Evolutionary conservation across 2,797 vertebrate species (phyloP).

Genomic region (Delichon dasypus): DNA sequence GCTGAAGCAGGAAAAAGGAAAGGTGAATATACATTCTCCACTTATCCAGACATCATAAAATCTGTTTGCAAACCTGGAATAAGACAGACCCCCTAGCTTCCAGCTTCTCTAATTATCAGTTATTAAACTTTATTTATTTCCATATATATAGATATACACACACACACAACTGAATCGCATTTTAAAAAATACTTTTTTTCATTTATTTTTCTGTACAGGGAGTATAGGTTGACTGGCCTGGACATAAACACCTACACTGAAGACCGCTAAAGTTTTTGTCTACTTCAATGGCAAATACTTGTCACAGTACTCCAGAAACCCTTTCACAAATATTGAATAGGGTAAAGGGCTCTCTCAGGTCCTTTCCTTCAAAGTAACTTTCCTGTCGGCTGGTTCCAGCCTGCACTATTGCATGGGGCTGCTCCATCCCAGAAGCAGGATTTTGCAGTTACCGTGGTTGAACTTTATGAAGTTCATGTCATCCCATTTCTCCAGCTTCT

Average conservation of each 20-base stretch:
- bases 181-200: background rate
- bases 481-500: background rate
- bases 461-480: background rate
- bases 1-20: slow-evolving; percentile 76
- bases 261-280: background rate
- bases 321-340: background rate
- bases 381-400: background rate
- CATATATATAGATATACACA: background rate
- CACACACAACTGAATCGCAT: background rate
- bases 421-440: background rate
- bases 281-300: background rate
- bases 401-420: background rate
- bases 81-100: background rate
- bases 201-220: background rate
- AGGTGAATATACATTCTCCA: slow-evolving; percentile 65
- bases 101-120: background rate
- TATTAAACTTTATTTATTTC: slow-evolving; percentile 18
- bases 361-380: background rate
- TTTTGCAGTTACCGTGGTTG: background rate
- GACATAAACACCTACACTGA: background rate
- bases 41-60: slow-evolving; percentile 66
- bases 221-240: background rate
- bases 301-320: background rate
- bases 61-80: slow-evolving; percentile 63
- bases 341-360: background rate